Evolutionary conservation across 1,140 invertebrate species (phyloP), one percentile per base, ranked within the genome.

Genomic region (Nasonia vitripennis): DNA sequence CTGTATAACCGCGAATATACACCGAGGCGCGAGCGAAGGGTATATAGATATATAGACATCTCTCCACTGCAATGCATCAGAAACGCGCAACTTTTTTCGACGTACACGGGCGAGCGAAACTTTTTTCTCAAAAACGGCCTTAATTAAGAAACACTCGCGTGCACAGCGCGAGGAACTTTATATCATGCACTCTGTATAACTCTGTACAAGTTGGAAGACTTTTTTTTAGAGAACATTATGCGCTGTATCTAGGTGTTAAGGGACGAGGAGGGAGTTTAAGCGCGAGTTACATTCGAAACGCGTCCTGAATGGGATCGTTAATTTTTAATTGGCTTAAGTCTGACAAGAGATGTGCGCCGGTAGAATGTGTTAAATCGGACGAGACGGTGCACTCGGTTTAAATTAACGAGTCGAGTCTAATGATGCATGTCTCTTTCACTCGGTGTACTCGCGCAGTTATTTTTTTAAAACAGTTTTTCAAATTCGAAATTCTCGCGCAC

Each of bases 291-390:
- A n/a, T 62, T 62, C 55, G 17, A 62, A 62, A n/a, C 55, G 41
- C 48, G 55, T 62, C 17, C n/a, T 81, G 68, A 81, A 70, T 81
- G 17, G 34, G 14, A 20, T 14, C 20, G 45, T 68, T 45, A 67
- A 70, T 34, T 31, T 80, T 81, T 71, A 70, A 70, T 70, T 81
- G 68, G 67, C 62, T 41, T 31, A 45, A 62, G 79, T 68, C 62
- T 68, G 9, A 67, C 10, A 81, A 81, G 51, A 14, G 27, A 27
- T 27, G 27, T 55, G 45, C 14, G 34, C 23, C 37, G 27, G 27
- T 27, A 27, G 27, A 41, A 20, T 45, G n/a, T 51, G 51, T 55
- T 41, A 68, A 70, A n/a, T n/a, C n/a, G n/a, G n/a, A 71, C 67
- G 68, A 51, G 68, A 81, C n/a, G 51, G 2, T 71, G 67, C 80